Conservation (phyloP, 2,888 invertebrate genomes). For the Drosophila trichaetosa region DNA sequence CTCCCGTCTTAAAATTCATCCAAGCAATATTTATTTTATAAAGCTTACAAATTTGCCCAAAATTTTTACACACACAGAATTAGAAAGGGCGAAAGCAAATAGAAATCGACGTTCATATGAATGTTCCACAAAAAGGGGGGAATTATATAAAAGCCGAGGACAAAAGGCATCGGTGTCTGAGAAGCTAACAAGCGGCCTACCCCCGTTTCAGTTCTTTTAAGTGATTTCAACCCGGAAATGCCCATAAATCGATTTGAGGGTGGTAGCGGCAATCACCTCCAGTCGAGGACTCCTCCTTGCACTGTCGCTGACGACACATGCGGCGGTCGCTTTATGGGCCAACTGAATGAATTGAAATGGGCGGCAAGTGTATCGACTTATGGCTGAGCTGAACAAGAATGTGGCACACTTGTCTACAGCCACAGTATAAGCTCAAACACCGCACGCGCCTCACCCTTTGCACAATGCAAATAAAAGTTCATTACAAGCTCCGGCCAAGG, state of each 20-base stretch:
- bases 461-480: conserved; percentile 78
- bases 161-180: conserved; percentile 50
- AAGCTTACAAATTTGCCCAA: conserved; percentile 76
- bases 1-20: conserved; percentile 14
- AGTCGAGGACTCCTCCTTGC: conserved; percentile 44
- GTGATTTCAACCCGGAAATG: conserved; percentile 80
- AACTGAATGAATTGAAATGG: conserved; percentile 80
- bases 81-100: conserved; percentile 15
- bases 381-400: conserved; percentile 58
- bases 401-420: conserved; percentile 64
- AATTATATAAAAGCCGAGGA: conserved; percentile 50
- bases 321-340: conserved; percentile 65
- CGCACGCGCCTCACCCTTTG: conserved; percentile 2
- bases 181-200: conserved; percentile 62
- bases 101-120: conserved; percentile 45
- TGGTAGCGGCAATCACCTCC: conserved; percentile 13
- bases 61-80: conserved; percentile 48
- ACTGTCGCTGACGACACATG: conserved; percentile 42
- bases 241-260: conserved; percentile 74
- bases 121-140: conserved; percentile 40
- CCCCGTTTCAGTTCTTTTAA: conserved; percentile 61
- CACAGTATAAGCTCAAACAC: conserved; percentile 3
- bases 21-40: conserved; percentile 71
- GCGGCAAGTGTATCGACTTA: conserved; percentile 77
- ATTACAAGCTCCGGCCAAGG: conserved; percentile 68